Conservation (phyloP, 2,888 invertebrate species). For the Endomychus coccineus region DNA sequence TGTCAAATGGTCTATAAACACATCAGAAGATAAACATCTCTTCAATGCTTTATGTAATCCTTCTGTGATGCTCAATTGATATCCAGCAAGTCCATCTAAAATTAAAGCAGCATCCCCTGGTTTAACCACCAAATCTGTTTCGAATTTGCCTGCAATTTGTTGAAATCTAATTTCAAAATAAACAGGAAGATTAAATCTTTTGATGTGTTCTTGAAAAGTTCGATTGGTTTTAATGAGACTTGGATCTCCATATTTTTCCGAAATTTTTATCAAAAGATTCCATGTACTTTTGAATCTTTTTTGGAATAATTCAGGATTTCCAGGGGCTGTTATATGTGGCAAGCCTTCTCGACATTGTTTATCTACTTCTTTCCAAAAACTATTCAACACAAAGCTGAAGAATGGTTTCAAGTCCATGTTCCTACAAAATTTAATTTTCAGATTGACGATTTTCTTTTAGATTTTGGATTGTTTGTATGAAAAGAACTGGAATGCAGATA, state of each 20-base stretch:
- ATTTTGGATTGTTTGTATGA: too few relatives aligned
- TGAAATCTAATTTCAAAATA: constrained; percentile 95
- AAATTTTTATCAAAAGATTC: constrained; percentile 65
- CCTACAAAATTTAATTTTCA: constrained; percentile 31
- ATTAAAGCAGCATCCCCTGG: constrained; percentile 21
- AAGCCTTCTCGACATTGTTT: constrained; percentile 72
- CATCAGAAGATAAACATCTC: constrained; percentile 67
- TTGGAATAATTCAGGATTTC: constrained; percentile 84
- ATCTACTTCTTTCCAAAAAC: constrained; percentile 83
- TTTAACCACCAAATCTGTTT: constrained; percentile 42
- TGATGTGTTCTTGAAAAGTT: constrained; percentile 66
- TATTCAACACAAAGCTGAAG: constrained; percentile 74
- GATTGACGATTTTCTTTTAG: too few relatives aligned
- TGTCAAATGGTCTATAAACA: constrained; percentile 70
- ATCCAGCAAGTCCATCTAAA: constrained; percentile 39
- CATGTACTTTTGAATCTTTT: constrained; percentile 72
- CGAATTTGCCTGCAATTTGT: constrained; percentile 73
- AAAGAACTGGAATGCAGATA: too few relatives aligned
- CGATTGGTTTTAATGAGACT: constrained; percentile 56
- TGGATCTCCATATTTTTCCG: constrained; percentile 56
- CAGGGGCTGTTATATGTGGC: constrained; percentile 82
- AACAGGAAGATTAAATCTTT: constrained; percentile 91
- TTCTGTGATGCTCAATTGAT: constrained; percentile 46
- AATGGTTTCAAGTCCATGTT: constrained; percentile 47
- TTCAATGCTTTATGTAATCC: constrained; percentile 44